These are phyloP conservation scores for Megalurothrips usitatus DNA, from an alignment of 2,888 invertebrate species.

Conservation along the genomic window DNA sequence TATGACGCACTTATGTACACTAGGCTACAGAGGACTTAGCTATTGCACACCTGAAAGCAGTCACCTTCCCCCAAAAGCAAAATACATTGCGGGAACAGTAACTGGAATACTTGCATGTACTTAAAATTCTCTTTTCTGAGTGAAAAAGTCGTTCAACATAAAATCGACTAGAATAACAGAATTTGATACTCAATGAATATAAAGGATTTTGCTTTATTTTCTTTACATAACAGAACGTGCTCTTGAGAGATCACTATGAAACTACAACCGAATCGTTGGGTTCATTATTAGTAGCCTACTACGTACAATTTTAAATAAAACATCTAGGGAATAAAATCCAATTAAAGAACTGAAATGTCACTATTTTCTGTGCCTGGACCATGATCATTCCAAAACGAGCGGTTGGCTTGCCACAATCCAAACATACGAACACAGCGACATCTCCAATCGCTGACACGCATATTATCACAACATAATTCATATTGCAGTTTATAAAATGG, in stretches of 20 bases:
- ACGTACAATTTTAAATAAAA: slow-evolving; percentile 27
- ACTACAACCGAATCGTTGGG: slow-evolving; percentile 26
- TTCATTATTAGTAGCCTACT: slow-evolving; percentile 26
- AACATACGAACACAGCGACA: slow-evolving; percentile 16
- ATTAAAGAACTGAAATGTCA: slow-evolving; percentile 18
- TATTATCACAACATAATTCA: slow-evolving; percentile 21
- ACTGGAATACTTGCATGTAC: slow-evolving; percentile 20
- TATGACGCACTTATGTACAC: slow-evolving; percentile 26
- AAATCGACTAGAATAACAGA: slow-evolving; percentile 26
- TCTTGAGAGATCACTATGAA: slow-evolving; percentile 26
- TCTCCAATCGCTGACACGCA: slow-evolving; percentile 12
- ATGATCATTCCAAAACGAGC: neutral
- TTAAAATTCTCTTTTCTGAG: slow-evolving; percentile 21
- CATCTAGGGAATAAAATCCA: slow-evolving; percentile 15
- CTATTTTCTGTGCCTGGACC: slow-evolving; percentile 16
- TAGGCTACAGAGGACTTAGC: slow-evolving; percentile 22
- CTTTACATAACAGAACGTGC: slow-evolving; percentile 22
- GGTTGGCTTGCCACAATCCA: slow-evolving; percentile 11
- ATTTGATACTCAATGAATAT: slow-evolving; percentile 20
- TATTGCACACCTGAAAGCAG: slow-evolving; percentile 19
- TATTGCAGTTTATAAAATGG: slow-evolving; percentile 21
- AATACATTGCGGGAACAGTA: neutral
- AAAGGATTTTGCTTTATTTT: slow-evolving; percentile 20
- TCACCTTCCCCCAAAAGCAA: neutral
- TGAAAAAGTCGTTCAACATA: slow-evolving; percentile 25